These are phyloP conservation scores for Sylvilagus floridanus DNA, from an alignment of 2,797 vertebrate species.

Conservation along the genomic window DNA sequence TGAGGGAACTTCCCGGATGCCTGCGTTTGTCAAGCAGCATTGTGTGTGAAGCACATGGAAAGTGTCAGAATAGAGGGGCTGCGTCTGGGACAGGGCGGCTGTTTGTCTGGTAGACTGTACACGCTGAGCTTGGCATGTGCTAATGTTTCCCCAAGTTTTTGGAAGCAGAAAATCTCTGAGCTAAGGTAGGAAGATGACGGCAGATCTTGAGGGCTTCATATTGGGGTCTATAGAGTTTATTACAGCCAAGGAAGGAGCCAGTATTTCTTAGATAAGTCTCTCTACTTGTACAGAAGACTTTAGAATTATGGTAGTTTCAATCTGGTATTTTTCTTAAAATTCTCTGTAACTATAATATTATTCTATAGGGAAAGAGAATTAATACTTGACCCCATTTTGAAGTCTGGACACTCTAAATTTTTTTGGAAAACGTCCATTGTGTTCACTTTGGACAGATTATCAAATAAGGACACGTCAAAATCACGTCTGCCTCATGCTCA, in stretches of 20 bases:
- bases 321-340: not conserved
- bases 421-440: not conserved
- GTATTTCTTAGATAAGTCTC: not conserved
- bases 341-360: not conserved
- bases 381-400: not conserved
- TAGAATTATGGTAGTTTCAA: not conserved
- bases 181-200: not conserved
- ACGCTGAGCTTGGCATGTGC: not conserved
- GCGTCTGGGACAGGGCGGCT: not conserved
- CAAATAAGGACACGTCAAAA: not conserved
- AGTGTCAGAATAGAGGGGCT: rapidly evolving
- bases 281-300: not conserved
- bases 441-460: not conserved
- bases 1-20: rapidly evolving
- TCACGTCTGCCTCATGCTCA: rapidly evolving
- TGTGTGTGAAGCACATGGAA: not conserved
- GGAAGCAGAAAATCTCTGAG: not conserved
- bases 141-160: not conserved
- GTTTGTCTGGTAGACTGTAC: rapidly evolving
- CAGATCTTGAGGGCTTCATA: not conserved
- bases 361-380: not conserved
- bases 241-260: not conserved
- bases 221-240: not conserved
- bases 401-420: no score
- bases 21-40: rapidly evolving